Evolutionary conservation across 2,888 invertebrate species (phyloP), one percentile per base, ranked within the genome.

Genomic region (Galeruca laticollis): DNA sequence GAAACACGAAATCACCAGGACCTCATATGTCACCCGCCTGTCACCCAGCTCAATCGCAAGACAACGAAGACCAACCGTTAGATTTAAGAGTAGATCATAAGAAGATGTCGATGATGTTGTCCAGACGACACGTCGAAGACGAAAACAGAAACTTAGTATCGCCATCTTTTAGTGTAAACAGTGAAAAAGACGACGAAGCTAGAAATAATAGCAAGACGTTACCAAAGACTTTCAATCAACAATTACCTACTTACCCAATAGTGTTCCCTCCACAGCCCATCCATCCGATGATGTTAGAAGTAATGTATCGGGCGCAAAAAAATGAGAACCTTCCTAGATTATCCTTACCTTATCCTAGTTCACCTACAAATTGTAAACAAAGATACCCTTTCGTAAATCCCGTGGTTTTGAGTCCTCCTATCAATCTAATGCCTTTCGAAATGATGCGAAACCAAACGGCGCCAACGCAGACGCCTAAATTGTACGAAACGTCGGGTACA

Each of bases 41-140:
- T 76, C 86, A 88, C 83, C 90, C 88, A 1, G 85, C 86, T 80
- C 89, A 80, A 84, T 88, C 78, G 82, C 84, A 82, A 78, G 84
- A 83, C 26, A 78, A 75, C n/a, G 87, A 88, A 64, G 94, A 94
- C 82, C 94, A 95, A 83, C 97, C 97, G 0, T 88, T 97, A 69
- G 97, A 97, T 86, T 89, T 97, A 69, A 90, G 96, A 81, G 90
- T 96, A 79, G 93, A 94, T 72, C 93, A 93, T 85, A 95, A 96
- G 84, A 93, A 95, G 85, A 82, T 86, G 33, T 84, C 85, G 6
- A 76, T 87, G 60, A 80, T 84, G 68, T 80, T 85, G 51, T 81
- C 83, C 68, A 86, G 90, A 56, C 86, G 87, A 69, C 85, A 87
- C 82, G 86, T 94, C n/a, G 93, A 94, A 84, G 95, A 95, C 85